phyloP scores from a whole-genome alignment of 2,113 vertebrate genomes.

The Marmota flaviventris region DNA sequence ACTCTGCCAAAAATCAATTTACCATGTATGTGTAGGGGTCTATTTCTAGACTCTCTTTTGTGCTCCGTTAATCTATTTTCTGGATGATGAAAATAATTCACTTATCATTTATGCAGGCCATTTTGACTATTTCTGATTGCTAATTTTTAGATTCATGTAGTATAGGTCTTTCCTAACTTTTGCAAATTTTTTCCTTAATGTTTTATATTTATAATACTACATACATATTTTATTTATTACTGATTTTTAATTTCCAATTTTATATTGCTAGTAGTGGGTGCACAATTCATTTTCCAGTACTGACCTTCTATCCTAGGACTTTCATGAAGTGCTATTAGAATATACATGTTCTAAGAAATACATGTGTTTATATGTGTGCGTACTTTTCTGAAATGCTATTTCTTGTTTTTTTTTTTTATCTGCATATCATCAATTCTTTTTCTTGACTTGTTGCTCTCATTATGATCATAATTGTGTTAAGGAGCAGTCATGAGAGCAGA shows the following conservation, averaged over 20 bases:
- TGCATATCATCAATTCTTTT: not conserved
- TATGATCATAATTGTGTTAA: not conserved
- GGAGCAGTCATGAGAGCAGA: not conserved
- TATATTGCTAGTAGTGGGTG: not conserved
- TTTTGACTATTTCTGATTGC: not conserved
- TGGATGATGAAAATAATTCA: not conserved
- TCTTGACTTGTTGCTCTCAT: not conserved
- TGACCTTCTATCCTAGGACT: not conserved
- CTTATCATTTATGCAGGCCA: not conserved
- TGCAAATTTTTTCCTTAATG: not conserved
- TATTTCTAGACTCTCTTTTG: not conserved
- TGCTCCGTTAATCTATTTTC: not conserved
- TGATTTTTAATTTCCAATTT: not conserved
- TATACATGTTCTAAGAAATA: not conserved
- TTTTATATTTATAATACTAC: not conserved
- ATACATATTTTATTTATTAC: not conserved
- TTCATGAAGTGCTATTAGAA: not conserved
- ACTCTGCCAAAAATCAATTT: not conserved
- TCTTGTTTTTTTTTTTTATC: not conserved
- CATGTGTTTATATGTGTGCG: too few species aligned
- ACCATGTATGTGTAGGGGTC: not conserved
- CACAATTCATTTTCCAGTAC: not conserved
- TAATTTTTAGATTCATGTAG: not conserved
- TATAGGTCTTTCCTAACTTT: not conserved
- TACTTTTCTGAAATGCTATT: not conserved